These are phyloP conservation scores for Aphaenogaster ashmeadi DNA, from an alignment of 1,140 invertebrate genomes.

Conservation along the genomic window DNA sequence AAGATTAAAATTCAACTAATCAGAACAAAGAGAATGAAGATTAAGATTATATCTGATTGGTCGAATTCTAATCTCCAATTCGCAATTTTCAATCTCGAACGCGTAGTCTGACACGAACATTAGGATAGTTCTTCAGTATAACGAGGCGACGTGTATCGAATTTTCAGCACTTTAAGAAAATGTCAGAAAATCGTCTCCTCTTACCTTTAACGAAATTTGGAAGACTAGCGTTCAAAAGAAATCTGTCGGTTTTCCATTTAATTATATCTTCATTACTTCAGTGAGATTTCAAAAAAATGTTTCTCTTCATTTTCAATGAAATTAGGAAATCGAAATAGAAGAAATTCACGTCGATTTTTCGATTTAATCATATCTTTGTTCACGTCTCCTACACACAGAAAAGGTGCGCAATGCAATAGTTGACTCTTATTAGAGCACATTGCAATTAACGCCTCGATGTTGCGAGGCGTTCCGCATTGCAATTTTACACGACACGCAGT, in stretches of 20 bases:
- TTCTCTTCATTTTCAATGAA: background rate
- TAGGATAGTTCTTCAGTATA: background rate
- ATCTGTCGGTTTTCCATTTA: background rate
- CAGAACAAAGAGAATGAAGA: too few species aligned
- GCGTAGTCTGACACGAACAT: too few species aligned
- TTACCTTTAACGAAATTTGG: background rate
- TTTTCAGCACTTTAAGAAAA: background rate
- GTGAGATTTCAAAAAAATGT: background rate
- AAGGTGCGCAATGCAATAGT: background rate
- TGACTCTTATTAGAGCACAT: background rate
- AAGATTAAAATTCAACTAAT: too few species aligned
- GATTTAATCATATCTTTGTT: constrained; percentile 6
- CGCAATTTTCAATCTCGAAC: too few species aligned
- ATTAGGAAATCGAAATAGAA: background rate
- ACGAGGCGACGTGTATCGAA: background rate
- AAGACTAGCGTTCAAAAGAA: background rate
- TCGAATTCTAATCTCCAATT: too few species aligned
- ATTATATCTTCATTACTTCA: background rate
- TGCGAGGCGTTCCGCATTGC: background rate
- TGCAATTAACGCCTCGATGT: background rate
- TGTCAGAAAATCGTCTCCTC: background rate
- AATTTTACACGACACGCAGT: constrained; percentile 7
- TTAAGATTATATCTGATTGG: too few species aligned
- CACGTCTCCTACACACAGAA: background rate
- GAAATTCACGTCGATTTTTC: background rate